Percentiles rank a stretch among this genome's conserved stretches.
These are phyloP conservation scores for Elmis aenea DNA, from an alignment of 2,888 invertebrate genomes.

Conservation along the genomic window DNA sequence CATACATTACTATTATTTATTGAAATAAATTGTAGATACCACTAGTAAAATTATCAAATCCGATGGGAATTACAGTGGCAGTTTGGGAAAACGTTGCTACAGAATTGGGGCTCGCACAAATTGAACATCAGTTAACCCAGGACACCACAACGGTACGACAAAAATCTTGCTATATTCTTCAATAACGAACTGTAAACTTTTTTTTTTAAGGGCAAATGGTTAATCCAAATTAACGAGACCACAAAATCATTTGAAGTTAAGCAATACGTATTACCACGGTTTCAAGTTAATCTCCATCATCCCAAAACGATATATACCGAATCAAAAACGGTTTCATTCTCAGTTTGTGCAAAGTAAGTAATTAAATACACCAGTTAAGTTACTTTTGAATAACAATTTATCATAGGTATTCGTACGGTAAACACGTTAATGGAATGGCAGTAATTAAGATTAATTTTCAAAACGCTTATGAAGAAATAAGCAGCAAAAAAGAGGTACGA, in stretches of 20 bases:
- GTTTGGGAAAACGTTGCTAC: conserved; percentile 60
- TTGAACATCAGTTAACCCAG: conserved; percentile 38
- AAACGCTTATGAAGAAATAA: conserved; percentile 26
- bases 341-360: conserved; percentile 53
- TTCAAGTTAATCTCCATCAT: conserved; percentile 52
- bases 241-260: conserved; percentile 49
- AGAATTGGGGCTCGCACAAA: conserved; percentile 57
- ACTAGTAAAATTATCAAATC: conserved; percentile 63
- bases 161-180: too few species aligned
- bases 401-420: conserved; percentile 48
- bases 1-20: not conserved
- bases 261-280: conserved; percentile 56
- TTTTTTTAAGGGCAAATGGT: conserved; percentile 50
- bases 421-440: conserved; percentile 54
- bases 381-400: not conserved
- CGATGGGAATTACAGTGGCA: conserved; percentile 56
- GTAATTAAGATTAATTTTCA: conserved; percentile 42
- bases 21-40: conserved; percentile 49
- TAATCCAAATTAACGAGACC: conserved; percentile 46
- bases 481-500: conserved; percentile 34
- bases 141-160: conserved; percentile 36
- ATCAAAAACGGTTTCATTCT: conserved; percentile 46
- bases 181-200: not conserved
- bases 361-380: too few species aligned
- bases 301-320: conserved; percentile 51